Conservation (phyloP, 2,888 invertebrate species). For the Drosophila meridiana region DNA sequence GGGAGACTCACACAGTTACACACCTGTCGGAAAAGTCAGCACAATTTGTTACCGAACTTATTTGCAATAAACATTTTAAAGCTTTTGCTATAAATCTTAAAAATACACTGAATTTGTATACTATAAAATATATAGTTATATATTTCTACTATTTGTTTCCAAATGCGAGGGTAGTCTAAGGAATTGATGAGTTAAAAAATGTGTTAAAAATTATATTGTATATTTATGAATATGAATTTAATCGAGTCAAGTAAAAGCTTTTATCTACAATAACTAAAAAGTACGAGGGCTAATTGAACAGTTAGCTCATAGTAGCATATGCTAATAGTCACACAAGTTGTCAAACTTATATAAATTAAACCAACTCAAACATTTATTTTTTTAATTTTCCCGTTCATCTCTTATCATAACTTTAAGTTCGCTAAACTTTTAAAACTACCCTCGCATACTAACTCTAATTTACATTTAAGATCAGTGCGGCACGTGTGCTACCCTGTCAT, state of each 20-base stretch:
- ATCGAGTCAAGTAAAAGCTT: background rate
- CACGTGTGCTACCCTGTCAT: background rate
- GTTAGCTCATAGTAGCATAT: background rate
- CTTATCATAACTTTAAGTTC: background rate
- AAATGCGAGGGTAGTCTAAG: background rate
- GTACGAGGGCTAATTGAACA: too few relatives aligned
- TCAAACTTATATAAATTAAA: background rate
- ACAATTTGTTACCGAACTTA: constrained; percentile 26
- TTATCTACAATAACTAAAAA: too few relatives aligned
- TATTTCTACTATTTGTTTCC: background rate
- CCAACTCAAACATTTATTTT: background rate
- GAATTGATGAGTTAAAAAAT: background rate
- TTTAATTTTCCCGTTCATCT: background rate
- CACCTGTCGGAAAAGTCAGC: constrained; percentile 65
- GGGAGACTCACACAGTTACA: background rate
- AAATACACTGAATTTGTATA: background rate
- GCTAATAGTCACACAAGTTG: background rate
- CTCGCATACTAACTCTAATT: background rate
- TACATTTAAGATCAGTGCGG: background rate
- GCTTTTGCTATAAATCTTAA: background rate
- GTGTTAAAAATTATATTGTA: background rate
- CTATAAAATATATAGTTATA: background rate
- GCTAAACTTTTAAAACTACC: background rate
- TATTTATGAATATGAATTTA: background rate
- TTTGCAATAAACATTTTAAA: background rate